These are phyloP conservation scores for Pluvialis apricaria DNA, from an alignment of 2,113 vertebrate species.

Conservation along the genomic window DNA sequence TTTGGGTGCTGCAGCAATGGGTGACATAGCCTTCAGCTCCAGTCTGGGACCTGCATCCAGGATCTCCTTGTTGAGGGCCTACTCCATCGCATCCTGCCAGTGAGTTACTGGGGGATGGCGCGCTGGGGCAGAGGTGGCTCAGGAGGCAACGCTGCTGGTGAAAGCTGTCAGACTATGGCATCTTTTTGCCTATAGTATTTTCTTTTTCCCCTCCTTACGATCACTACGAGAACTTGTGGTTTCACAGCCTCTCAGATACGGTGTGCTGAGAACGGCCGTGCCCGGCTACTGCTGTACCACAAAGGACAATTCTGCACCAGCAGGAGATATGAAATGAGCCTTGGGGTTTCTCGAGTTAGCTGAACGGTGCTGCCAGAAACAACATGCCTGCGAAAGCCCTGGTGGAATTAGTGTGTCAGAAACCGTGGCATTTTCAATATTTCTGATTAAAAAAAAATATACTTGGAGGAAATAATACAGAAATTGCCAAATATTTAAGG, in stretches of 20 bases:
- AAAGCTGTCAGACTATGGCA: background rate
- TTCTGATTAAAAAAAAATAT: background rate
- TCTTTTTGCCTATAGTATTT: background rate
- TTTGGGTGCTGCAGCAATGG: background rate
- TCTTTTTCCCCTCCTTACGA: background rate
- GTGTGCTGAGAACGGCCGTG: background rate
- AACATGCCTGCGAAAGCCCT: background rate
- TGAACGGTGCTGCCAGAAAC: constrained; percentile 7
- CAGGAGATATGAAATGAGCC: background rate
- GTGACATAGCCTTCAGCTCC: background rate
- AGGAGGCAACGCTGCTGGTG: background rate
- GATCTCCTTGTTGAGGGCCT: background rate
- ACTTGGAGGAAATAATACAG: background rate
- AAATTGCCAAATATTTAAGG: constrained; percentile 37
- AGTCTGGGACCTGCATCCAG: background rate
- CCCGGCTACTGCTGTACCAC: rapidly evolving
- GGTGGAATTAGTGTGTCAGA: background rate
- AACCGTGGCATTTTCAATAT: background rate
- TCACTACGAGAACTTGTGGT: background rate
- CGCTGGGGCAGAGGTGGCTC: background rate
- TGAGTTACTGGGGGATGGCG: background rate
- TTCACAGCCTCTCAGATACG: background rate
- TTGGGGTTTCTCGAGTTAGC: background rate
- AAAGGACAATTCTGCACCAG: background rate
- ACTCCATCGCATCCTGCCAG: background rate